Evolutionary conservation across 2,888 invertebrate genomes (phyloP).

Genomic region (Mesoligia furuncula): DNA sequence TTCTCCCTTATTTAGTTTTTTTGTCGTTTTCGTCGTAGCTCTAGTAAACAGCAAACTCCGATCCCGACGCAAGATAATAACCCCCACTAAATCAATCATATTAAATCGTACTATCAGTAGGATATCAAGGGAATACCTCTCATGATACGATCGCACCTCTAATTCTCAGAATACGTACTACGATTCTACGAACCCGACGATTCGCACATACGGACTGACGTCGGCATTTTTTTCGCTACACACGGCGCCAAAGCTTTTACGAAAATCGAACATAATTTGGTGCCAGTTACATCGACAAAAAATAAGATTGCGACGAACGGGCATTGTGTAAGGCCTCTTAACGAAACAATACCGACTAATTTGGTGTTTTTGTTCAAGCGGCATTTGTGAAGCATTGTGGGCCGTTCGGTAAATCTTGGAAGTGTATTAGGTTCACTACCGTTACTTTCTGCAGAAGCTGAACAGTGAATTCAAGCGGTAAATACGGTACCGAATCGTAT

Average conservation of each 20-base stretch:
- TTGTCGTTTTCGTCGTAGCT: not conserved
- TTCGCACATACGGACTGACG: conserved; percentile 81
- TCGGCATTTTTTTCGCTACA: conserved; percentile 78
- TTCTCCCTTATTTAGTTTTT: too few species aligned
- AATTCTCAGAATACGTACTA: conserved; percentile 80
- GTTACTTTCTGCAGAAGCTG: conserved; percentile 69
- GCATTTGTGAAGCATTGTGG: conserved; percentile 65
- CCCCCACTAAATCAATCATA: conserved; percentile 14
- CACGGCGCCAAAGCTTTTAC: conserved; percentile 89
- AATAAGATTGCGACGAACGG: conserved; percentile 80
- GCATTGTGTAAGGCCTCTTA: conserved; percentile 79
- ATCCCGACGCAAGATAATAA: not conserved
- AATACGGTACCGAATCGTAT: conserved; percentile 44
- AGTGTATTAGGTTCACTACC: conserved; percentile 71
- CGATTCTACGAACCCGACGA: conserved; percentile 79
- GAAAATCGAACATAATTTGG: conserved; percentile 71
- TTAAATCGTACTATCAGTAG: conserved; percentile 25
- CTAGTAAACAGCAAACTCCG: not conserved
- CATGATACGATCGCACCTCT: conserved; percentile 68
- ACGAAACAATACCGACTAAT: conserved; percentile 85
- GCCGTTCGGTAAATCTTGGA: conserved; percentile 60
- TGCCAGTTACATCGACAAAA: conserved; percentile 73
- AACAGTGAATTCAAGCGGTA: conserved; percentile 57
- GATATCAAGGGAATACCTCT: conserved; percentile 64
- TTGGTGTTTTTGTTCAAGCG: conserved; percentile 73